Evolutionary conservation across 2,113 vertebrate species (phyloP).

Genomic region (Micronisus gabar): DNA sequence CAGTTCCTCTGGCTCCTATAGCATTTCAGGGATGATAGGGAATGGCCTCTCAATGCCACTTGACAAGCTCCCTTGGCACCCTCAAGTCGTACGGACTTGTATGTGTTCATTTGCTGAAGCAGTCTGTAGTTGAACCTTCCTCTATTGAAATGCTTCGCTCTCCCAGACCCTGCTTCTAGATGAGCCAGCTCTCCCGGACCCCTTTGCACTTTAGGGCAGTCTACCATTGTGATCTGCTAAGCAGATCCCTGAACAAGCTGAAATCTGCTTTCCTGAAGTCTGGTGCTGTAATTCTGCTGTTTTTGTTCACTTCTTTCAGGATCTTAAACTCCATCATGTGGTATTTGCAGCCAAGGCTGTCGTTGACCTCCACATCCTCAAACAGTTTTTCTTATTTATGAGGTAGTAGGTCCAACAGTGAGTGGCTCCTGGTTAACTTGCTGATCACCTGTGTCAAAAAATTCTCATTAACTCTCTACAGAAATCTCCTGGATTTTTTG

Average conservation of each 20-base stretch:
- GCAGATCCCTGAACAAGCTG: neutral
- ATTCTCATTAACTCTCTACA: neutral
- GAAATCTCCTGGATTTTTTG: neutral
- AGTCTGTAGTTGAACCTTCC: neutral
- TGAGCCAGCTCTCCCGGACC: neutral
- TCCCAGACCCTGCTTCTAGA: neutral
- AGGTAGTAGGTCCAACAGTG: neutral
- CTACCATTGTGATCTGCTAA: neutral
- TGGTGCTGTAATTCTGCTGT: neutral
- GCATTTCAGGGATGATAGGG: neutral
- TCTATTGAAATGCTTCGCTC: fast-evolving
- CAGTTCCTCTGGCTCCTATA: neutral
- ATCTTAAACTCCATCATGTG: neutral
- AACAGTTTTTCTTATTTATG: neutral
- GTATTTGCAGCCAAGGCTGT: neutral
- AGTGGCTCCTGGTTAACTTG: neutral
- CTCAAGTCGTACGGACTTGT: fast-evolving
- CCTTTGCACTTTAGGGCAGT: neutral
- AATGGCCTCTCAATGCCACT: neutral
- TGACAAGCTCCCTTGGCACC: neutral
- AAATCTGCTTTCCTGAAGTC: neutral
- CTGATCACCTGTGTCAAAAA: neutral
- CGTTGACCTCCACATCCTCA: neutral
- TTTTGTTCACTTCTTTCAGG: neutral
- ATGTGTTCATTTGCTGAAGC: neutral